Base-by-base conservation (phyloP, 2,888 invertebrate genomes). In the Pandemis heparana region DNA sequence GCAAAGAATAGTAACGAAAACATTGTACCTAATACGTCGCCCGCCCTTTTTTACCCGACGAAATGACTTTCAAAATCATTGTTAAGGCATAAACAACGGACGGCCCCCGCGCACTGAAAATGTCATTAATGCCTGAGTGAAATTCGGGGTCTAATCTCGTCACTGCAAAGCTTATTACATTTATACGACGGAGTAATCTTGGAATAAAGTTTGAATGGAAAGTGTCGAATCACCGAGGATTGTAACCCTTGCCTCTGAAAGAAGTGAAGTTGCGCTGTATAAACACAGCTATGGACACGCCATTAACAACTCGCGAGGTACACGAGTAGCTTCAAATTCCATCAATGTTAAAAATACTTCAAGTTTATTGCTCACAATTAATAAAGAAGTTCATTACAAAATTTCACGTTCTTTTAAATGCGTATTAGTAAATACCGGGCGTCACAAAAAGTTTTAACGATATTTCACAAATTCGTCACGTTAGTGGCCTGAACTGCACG, bases 101-200 rank as follows among this genome's bases (percentile, higher is more conserved):
- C 76, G 76, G 79, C 82, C 80, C 86, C 87, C 87, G 88, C 89
- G 84, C 87, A 91, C 91, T 92, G 93, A 92, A 92, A 94, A 94
- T 92, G 92, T 94, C 92, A 94, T 94, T 94, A 94, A 93, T 92
- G 93, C 90, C 91, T 89, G 91, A 93, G 92, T 92, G 92, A 92
- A 93, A 92, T 90, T 92, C 91, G 89, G 92, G 92, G 90, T 90
- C 91, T 93, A 94, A 94, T 94, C 94, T 92, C 93, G 91, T 93
- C 92, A 90, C 89, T 89, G 92, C 90, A 91, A 92, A 94, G 93
- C 94, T 93, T 93, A 94, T 94, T 94, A 92, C 94, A 93, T 92
- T 94, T 93, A 94, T 93, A 93, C 90, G 92, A 91, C 89, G 87
- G 89, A 92, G 92, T 92, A 93, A 94, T 94, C 94, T 94, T 90